These are phyloP conservation scores for Drosophila paucipuncta DNA, from an alignment of 2,888 invertebrate genomes.

Conservation along the genomic window DNA sequence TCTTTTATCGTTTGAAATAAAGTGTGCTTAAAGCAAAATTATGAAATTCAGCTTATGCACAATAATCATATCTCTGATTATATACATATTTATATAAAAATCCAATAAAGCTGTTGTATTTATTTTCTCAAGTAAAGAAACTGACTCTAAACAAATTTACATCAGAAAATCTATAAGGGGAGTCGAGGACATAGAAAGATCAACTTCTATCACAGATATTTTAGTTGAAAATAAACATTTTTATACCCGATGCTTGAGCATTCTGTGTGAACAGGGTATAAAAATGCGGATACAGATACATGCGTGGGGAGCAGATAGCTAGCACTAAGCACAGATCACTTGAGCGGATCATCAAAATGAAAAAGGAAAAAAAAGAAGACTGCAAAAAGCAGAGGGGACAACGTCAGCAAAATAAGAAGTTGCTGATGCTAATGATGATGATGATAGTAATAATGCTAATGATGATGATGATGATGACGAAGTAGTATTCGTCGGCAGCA, in stretches of 20 bases:
- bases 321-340: conserved; percentile 13
- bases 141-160: neutral
- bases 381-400: conserved; percentile 3
- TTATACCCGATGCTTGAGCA: neutral
- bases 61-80: neutral
- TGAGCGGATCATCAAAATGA: conserved; percentile 21
- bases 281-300: conserved; percentile 27
- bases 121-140: neutral
- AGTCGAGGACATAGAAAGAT: neutral
- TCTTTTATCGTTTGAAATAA: neutral
- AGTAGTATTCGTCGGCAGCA: conserved; percentile 40
- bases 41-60: neutral
- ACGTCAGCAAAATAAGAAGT: neutral
- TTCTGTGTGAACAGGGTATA: conserved; percentile 2
- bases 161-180: neutral
- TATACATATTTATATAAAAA: neutral
- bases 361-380: neutral
- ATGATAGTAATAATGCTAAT: conserved; percentile 9
- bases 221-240: neutral
- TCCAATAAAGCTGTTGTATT: neutral
- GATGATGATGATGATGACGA: conserved; percentile 26
- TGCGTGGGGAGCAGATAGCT: conserved; percentile 18
- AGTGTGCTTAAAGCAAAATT: neutral
- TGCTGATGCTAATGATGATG: conserved; percentile 12
- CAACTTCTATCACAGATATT: neutral